A percentile compares a stretch with the other conserved stretches of the same genome.
phyloP scores from a whole-genome alignment of 2,888 invertebrate genomes.

The Hirtodrosophila confusa region DNA sequence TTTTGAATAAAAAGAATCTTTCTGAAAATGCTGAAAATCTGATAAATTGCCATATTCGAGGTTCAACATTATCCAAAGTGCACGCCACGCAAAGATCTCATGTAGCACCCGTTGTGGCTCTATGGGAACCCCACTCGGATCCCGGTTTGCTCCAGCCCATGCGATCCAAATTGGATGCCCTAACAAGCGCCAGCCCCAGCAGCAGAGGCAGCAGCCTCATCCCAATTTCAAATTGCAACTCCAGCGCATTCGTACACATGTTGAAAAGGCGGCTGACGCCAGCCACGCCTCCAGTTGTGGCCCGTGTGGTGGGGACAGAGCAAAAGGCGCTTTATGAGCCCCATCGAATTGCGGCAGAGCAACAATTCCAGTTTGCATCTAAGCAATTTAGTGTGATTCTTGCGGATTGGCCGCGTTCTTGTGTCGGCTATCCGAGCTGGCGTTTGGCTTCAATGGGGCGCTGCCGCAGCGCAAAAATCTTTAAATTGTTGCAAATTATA shows the following conservation, averaged over 20 bases:
- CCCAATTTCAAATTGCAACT: conserved; percentile 5
- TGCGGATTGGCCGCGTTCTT: conserved; percentile 29
- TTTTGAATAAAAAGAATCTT: too few species aligned
- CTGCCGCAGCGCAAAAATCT: conserved; percentile 44
- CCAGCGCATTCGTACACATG: conserved; percentile 1
- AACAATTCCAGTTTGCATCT: conserved; percentile 71
- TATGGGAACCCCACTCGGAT: conserved; percentile 4
- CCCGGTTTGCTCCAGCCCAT: background rate
- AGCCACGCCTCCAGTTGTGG: conserved; percentile 44
- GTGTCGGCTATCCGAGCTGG: conserved; percentile 62
- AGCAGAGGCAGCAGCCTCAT: background rate
- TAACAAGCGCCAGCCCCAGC: conserved; percentile 44
- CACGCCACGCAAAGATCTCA: background rate
- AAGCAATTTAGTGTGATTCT: conserved; percentile 52
- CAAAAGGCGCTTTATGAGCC: conserved; percentile 61
- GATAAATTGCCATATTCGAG: conserved; percentile 6
- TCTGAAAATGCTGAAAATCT: too few species aligned
- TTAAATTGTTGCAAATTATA: conserved; percentile 77
- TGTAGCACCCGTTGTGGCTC: background rate
- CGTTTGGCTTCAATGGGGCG: conserved; percentile 60
- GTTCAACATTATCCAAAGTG: conserved; percentile 1
- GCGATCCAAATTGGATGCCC: conserved; percentile 1
- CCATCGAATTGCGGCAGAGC: conserved; percentile 69
- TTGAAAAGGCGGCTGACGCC: conserved; percentile 38
- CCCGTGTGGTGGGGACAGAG: conserved; percentile 17